Evolutionary conservation across 2,797 vertebrate species (phyloP), one percentile per base, ranked within the genome.

Genomic region (Jordanella pulchra): DNA sequence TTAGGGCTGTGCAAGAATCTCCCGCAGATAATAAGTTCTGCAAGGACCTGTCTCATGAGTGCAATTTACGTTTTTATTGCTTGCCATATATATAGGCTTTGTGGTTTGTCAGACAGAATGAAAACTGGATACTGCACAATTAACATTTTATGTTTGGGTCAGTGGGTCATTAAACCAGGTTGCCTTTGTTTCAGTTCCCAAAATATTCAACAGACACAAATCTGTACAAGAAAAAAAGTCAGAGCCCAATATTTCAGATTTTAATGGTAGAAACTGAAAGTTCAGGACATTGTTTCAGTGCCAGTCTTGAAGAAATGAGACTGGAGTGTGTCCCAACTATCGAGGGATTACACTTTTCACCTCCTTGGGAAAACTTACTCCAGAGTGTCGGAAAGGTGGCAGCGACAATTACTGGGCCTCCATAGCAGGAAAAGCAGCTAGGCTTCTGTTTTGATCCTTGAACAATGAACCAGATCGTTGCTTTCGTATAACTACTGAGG

Each of bases 21-120:
- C 83, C 73, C 67, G 32, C 76, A 86, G 85, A 90, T 88, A 84
- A 89, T 86, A 87, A 81, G 83, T 80, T 86, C 84, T 83, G 75
- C 84, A 75, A 75, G 66, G 70, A 71, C 75, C 68, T 28, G 80
- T 91, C 88, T 89, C 88, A 60, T 51, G 86, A 69, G 89, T 78
- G 85, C 70, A 67, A 76, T 91, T 60, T 3, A 55, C 51, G 78
- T 86, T 71, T 88, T 91, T 90, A 90, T 89, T 84, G 80, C 77
- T 63, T 30, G 32, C 64, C 44, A 21, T 75, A 73, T 73, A 74
- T 60, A 75, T 47, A 73, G 70, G 69, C 51, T 35, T 61, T 74
- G 55, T 67, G 48, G 17, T 70, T 23, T 68, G 73, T 73, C 67
- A 79, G 68, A 72, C 73, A 63, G 67, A 87, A 55, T 28, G 51